Percentiles rank a stretch among this genome's conserved stretches.
Evolutionary conservation across 2,888 invertebrate species (phyloP).

Genomic region (Pristionchus arcanus): DNA sequence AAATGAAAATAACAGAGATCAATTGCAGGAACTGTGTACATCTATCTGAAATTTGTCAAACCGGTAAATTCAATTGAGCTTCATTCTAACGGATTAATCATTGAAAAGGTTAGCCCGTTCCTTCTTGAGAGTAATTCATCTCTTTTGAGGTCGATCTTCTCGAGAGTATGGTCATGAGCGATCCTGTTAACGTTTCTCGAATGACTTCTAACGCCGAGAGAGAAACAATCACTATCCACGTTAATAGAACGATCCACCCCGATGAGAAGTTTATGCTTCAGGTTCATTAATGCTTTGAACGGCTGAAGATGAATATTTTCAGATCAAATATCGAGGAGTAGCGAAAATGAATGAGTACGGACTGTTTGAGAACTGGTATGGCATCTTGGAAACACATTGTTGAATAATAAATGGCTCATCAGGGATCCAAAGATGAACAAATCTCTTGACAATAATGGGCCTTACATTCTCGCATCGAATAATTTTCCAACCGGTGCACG

Average conservation of each 20-base stretch:
- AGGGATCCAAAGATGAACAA: constrained; percentile 27
- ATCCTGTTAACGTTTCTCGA: background rate
- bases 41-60: background rate
- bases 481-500: constrained; percentile 32
- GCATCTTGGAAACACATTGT: too few species aligned
- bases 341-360: constrained; percentile 28
- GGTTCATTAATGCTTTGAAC: background rate
- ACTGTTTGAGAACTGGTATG: constrained; percentile 17
- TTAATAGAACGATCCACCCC: background rate
- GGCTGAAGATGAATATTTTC: background rate
- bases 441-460: background rate
- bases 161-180: background rate
- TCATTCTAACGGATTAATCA: constrained; percentile 12
- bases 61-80: background rate
- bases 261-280: background rate
- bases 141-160: background rate
- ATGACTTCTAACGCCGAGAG: background rate
- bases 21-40: background rate
- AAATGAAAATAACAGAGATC: background rate
- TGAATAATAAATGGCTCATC: too few species aligned
- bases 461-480: background rate
- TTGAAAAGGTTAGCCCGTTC: background rate
- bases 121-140: too few species aligned
- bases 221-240: constrained; percentile 19
- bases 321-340: background rate